Evolutionary conservation across 2,113 vertebrate genomes (phyloP), one percentile per base, ranked within the genome.

Genomic region (Ochotona princeps): DNA sequence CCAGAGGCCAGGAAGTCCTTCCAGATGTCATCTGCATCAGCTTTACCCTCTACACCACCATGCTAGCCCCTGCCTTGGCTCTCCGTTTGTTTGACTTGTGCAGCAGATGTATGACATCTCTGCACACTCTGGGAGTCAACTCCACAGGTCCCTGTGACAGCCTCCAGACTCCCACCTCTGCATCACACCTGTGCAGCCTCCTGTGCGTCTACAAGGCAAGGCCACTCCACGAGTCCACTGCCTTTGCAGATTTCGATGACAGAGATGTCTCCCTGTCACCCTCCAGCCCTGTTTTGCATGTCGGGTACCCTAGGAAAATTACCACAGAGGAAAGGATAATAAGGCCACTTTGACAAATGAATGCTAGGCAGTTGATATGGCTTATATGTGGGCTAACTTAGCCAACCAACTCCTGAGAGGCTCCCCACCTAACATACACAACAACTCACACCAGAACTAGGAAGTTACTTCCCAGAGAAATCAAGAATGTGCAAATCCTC

Each of bases 331-430:
- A 32, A 32, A 75, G 61, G 18, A 20, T 20, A 67, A 69, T 44
- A 35, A 51, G 47, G 81, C 1, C 63, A 47, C 72, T 87, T 38
- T 21, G 30, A n/a, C 47, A 66, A 79, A 57, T 20, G 65, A 76
- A 67, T 66, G 32, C 25, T 17, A 76, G 61, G 74, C 18, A 83
- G 30, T 0, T 90, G 74, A n/a, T 0, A 9, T 65, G 49, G 49
- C 73, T 69, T n/a, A 85, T 60, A 44, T 79, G n/a, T 32, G 70
- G 93, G 49, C 80, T 72, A 81, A 35, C 32, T 61, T 35, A 93
- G 0, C 11, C 0, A 21, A 54, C n/a, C n/a, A 74, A 61, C 18
- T 63, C 51, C 65, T 96, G 15, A 83, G 12, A 9, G 83, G 78
- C 30, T 15, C 25, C 20, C 61, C 20, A 60, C 18, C 83, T 86